Percentiles rank a stretch among this genome's conserved stretches.
phyloP scores from a whole-genome alignment of 2,888 invertebrate genomes.

The Athripsodes cinereus region DNA sequence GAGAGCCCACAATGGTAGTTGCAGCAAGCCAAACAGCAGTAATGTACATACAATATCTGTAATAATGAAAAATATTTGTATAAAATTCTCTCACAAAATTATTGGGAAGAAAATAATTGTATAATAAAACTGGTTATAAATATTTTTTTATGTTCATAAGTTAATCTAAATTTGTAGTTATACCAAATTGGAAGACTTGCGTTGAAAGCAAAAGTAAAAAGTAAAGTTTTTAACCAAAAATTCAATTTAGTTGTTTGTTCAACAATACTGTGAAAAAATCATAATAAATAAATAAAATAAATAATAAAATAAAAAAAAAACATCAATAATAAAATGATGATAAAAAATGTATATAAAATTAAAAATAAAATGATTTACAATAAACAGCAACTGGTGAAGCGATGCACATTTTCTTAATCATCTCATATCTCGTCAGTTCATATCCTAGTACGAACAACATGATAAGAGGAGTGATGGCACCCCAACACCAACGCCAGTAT shows the following conservation, averaged over 20 bases:
- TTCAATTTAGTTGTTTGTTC: no score
- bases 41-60: constrained; percentile 50
- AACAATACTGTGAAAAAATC: not conserved
- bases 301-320: not conserved
- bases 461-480: constrained; percentile 62
- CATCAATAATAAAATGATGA: no score
- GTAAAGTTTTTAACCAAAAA: no score
- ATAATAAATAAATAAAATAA: not conserved
- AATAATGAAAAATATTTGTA: no score
- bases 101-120: no score
- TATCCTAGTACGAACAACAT: constrained; percentile 67
- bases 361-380: constrained; percentile 1
- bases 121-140: no score
- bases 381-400: constrained; percentile 52
- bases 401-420: constrained; percentile 54
- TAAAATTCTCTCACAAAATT: no score
- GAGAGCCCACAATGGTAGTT: constrained; percentile 46
- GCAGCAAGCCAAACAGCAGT: constrained; percentile 41
- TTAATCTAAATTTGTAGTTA: no score
- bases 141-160: no score
- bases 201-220: no score
- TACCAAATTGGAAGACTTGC: no score
- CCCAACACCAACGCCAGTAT: constrained; percentile 81
- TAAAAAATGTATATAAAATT: not conserved
- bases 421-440: constrained; percentile 55